Base-by-base conservation (phyloP, 2,888 invertebrate species). In the Dynastes tityus region DNA sequence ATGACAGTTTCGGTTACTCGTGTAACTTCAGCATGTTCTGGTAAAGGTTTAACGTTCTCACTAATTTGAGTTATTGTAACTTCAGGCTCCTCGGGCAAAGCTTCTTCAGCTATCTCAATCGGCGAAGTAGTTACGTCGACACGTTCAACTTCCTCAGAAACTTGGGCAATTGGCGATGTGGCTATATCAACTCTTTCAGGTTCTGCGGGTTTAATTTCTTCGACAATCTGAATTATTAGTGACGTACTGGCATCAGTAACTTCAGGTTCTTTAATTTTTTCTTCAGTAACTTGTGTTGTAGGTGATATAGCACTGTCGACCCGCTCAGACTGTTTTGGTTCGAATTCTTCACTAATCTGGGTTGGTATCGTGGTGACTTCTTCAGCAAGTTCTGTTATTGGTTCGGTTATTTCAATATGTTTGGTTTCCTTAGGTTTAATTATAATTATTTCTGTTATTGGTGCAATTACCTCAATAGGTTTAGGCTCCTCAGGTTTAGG, bases 161-260 rank as follows among this genome's bases (percentile, higher is more conserved):
- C 78, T 74, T 53, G 78, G 76, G 29, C 49, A 80, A 85, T 83
- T 65, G 87, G 84, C 80, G 85, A 87, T n/a, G 87, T 86, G 76
- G 86, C 85, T 78, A 75, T 77, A 73, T 78, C 76, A 75, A 78
- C 81, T 79, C 77, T 80, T 82, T 78, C 79, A 11, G 2, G 45
- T 2, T 55, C 9, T 45, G 11, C 11, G 2, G 61, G 55, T n/a
- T n/a, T n/a, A 29, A 55, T 63, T 75, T 55, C 82, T 79, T 79
- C 79, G 74, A 40, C 79, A 75, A 13, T 78, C 67, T 55, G 78
- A 40, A 11, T 29, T 27, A 65, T 40, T 65, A 45, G 65, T 45
- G 65, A 65, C 16, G 65, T 65, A 8, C 37, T 40, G 13, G 45
- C 3, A 16, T 65, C 65, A 13, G n/a, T 16, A 40, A 13, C 6